Percentiles rank a stretch among this genome's conserved stretches.
Conservation (phyloP, 2,797 vertebrate genomes). For the Hypotaenidia philippensis region DNA sequence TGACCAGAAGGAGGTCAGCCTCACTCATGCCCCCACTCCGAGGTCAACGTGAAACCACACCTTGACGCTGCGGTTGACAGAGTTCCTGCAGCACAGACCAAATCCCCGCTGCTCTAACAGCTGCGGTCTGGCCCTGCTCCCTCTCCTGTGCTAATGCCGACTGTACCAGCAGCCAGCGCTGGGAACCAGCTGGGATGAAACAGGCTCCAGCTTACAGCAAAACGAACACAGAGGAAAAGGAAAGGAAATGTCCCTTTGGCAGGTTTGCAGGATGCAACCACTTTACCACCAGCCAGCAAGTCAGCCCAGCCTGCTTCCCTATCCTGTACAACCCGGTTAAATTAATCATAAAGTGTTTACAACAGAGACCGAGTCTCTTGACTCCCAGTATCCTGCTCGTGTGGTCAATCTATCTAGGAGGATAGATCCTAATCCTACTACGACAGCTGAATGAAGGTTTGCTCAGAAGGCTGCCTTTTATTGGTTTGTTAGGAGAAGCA, state of each 20-base stretch:
- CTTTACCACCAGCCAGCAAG: neutral
- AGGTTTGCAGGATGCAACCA: neutral
- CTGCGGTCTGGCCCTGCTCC: neutral
- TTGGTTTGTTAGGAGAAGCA: neutral
- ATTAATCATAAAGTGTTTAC: neutral
- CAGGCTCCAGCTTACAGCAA: neutral
- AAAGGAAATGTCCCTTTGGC: neutral
- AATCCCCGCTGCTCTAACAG: neutral
- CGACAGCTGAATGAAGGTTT: neutral
- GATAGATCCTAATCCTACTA: neutral
- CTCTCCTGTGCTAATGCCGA: neutral
- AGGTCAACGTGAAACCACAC: neutral
- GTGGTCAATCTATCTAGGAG: neutral
- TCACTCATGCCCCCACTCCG: neutral
- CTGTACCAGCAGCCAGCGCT: neutral
- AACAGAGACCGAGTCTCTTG: neutral
- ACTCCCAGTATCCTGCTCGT: neutral
- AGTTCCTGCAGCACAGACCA: neutral
- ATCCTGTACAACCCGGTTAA: neutral
- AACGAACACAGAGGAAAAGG: neutral
- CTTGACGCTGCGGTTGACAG: neutral
- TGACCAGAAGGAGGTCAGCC: neutral
- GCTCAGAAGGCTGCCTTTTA: neutral
- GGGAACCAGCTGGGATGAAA: neutral
- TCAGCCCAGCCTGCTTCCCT: neutral